phyloP scores from a whole-genome alignment of 2,888 invertebrate species.

The Diarsia rubi region DNA sequence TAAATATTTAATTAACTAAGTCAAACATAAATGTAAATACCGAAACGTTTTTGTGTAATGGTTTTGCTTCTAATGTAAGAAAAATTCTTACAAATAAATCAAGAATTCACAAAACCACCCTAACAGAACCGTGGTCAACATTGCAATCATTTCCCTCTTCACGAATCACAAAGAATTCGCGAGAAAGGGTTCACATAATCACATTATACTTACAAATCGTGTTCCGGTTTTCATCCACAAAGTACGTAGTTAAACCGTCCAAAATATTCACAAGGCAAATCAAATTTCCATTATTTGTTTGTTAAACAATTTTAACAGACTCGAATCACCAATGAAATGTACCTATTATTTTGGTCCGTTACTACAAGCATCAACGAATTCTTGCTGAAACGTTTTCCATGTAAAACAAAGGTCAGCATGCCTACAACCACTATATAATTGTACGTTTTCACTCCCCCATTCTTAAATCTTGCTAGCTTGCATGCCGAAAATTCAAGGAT shows the following conservation, averaged over 20 bases:
- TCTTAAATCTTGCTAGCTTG: conserved; percentile 62
- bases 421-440: conserved; percentile 11
- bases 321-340: conserved; percentile 1
- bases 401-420: conserved; percentile 43
- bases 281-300: neutral
- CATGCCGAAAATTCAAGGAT: conserved; percentile 66
- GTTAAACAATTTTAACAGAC: neutral
- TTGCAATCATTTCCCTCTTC: conserved; percentile 22
- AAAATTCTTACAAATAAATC: neutral
- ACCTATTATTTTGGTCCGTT: neutral
- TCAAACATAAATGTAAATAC: too few species aligned
- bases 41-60: neutral
- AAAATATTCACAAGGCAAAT: conserved; percentile 7
- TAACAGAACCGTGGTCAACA: neutral
- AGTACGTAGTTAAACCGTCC: neutral
- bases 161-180: conserved; percentile 2
- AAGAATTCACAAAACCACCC: neutral
- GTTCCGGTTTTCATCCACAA: neutral
- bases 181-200: conserved; percentile 11
- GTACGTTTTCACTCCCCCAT: conserved; percentile 40
- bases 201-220: neutral
- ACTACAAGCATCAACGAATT: conserved; percentile 13
- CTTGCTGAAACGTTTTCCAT: conserved; percentile 47
- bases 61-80: neutral
- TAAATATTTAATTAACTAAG: too few species aligned